Conservation (phyloP, 1,140 invertebrate genomes). For the Drosophila simulans region DNA sequence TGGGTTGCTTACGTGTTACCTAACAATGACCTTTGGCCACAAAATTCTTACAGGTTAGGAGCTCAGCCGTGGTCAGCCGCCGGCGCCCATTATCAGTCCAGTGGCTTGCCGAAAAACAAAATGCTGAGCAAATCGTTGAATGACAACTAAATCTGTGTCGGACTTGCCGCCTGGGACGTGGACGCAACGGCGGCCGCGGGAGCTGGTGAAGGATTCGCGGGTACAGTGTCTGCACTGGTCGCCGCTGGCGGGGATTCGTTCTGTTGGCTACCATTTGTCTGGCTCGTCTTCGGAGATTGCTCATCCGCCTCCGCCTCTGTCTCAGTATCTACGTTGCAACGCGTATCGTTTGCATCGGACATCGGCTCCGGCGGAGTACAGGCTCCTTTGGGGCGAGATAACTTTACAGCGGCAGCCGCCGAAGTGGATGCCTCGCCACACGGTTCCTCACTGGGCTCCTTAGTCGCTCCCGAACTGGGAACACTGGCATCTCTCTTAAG, state of each 20-base stretch:
- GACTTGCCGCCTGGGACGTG: conserved; percentile 68
- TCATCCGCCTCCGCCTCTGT: conserved; percentile 46
- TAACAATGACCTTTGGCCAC: conserved; percentile 67
- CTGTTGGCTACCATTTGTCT: conserved; percentile 42
- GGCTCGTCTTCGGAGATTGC: conserved; percentile 20
- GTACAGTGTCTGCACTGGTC: conserved; percentile 8
- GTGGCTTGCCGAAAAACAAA: conserved; percentile 81
- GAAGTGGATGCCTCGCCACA: conserved; percentile 62
- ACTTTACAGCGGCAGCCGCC: conserved; percentile 43
- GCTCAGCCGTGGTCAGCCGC: conserved; percentile 26
- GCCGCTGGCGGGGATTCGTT: conserved; percentile 25
- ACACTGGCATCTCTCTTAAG: conserved; percentile 67
- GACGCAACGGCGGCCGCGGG: conserved; percentile 52
- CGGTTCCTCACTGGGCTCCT: conserved; percentile 47
- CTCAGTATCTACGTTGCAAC: conserved; percentile 49
- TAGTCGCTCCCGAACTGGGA: conserved; percentile 22
- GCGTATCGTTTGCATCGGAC: conserved; percentile 30
- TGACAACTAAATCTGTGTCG: conserved; percentile 83
- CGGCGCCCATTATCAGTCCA: conserved; percentile 56
- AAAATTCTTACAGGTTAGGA: conserved; percentile 55
- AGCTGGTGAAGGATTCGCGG: conserved; percentile 14
- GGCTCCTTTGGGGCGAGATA: conserved; percentile 46
- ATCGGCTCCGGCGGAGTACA: conserved; percentile 58
- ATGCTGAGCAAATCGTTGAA: conserved; percentile 84
- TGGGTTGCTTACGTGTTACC: conserved; percentile 51